Conservation (phyloP, 2,797 vertebrate species). For the Peromyscus melanophrys region DNA sequence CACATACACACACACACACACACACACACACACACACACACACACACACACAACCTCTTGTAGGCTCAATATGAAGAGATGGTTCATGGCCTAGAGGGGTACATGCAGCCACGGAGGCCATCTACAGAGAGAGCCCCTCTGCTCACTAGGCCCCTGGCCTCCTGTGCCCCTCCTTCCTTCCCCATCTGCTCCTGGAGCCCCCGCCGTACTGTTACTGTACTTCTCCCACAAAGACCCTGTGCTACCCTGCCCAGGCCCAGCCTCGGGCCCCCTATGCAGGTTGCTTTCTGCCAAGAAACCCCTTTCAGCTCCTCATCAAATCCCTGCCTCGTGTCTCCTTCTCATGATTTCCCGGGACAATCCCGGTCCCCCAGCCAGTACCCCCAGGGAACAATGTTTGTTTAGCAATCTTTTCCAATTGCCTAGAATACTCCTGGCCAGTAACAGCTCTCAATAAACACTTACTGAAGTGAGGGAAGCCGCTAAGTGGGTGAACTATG, state of each 20-base stretch:
- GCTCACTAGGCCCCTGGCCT: fast-evolving
- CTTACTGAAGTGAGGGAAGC: background rate
- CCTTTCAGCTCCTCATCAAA: background rate
- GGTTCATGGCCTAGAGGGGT: background rate
- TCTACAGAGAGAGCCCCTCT: fast-evolving
- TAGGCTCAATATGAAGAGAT: background rate
- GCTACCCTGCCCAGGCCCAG: background rate
- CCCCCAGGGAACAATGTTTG: background rate
- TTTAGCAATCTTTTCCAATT: slow-evolving; percentile 17
- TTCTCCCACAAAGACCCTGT: too few relatives aligned
- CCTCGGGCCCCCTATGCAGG: background rate
- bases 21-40: background rate
- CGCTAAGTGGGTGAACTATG: background rate
- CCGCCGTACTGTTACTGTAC: fast-evolving
- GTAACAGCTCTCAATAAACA: background rate
- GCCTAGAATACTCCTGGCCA: slow-evolving; percentile 44
- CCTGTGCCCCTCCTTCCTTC: background rate
- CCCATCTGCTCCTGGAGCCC: background rate
- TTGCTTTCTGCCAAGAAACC: background rate
- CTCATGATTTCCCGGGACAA: background rate
- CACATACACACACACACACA: background rate
- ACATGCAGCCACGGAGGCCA: background rate
- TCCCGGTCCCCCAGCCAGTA: background rate
- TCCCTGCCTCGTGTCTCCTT: background rate
- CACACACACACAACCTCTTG: background rate